Evolutionary conservation across 2,888 invertebrate species (phyloP).

Genomic region (Chromoteleia sp.): DNA sequence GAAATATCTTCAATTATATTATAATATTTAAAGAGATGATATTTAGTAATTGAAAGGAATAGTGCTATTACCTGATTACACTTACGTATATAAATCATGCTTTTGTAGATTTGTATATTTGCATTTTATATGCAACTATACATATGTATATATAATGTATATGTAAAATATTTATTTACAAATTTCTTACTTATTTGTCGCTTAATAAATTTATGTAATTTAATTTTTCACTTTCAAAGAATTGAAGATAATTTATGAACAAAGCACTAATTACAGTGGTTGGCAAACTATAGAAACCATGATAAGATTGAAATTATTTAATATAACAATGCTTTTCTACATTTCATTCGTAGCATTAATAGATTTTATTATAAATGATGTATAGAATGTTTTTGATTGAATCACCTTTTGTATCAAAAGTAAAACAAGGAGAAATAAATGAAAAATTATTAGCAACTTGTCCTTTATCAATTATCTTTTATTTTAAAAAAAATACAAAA

Average conservation of each 20-base stretch:
- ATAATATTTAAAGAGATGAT: conserved; percentile 11
- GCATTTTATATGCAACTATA: conserved; percentile 29
- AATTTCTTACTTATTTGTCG: neutral
- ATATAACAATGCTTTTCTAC: conserved; percentile 24
- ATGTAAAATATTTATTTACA: conserved; percentile 17
- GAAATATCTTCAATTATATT: conserved; percentile 30
- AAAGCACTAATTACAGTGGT: neutral
- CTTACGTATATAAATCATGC: conserved; percentile 26
- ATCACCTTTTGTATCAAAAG: conserved; percentile 43
- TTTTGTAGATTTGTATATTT: conserved; percentile 34
- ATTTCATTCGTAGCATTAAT: conserved; percentile 27
- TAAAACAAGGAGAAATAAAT: conserved; percentile 40
- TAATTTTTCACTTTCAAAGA: neutral
- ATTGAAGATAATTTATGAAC: neutral
- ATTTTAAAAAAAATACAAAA: too few species aligned
- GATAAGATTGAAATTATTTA: conserved; percentile 5
- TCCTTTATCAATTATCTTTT: neutral
- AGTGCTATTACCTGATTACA: conserved; percentile 29
- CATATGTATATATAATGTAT: conserved; percentile 14
- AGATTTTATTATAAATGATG: conserved; percentile 34
- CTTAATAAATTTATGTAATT: neutral
- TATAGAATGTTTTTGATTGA: conserved; percentile 49
- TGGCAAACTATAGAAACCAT: conserved; percentile 8
- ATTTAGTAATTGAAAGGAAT: conserved; percentile 16
- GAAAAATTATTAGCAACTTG: conserved; percentile 27